These are phyloP conservation scores for Chiloscyllium plagiosum DNA, from an alignment of 2,113 vertebrate genomes.

Conservation along the genomic window DNA sequence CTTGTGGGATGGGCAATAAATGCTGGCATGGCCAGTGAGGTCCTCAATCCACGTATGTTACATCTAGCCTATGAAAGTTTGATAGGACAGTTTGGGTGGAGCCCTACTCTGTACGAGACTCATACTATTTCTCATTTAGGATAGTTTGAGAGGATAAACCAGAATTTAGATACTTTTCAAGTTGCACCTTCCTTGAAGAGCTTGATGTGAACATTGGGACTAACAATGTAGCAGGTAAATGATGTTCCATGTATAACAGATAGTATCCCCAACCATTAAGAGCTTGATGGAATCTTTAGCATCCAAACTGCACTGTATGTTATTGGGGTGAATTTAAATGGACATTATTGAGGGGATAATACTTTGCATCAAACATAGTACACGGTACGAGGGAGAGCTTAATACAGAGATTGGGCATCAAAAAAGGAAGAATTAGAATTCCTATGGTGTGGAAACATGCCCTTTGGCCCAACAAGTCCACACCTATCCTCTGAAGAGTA, in stretches of 20 bases:
- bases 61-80: background rate
- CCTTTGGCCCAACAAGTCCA: too few relatives aligned
- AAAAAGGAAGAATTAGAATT: background rate
- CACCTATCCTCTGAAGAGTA: too few relatives aligned
- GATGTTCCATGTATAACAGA: too few relatives aligned
- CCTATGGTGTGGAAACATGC: too few relatives aligned
- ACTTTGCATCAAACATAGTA: background rate
- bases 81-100: background rate
- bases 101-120: too few relatives aligned
- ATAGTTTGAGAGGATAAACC: too few relatives aligned
- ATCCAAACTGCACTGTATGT: background rate
- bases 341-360: background rate
- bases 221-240: background rate
- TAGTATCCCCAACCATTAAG: background rate
- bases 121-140: background rate
- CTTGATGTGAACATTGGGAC: background rate
- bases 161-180: too few relatives aligned
- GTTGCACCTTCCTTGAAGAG: background rate
- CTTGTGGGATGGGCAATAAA: background rate
- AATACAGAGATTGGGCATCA: background rate
- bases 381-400: background rate
- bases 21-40: too few relatives aligned
- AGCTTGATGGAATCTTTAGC: background rate
- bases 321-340: background rate
- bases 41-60: background rate